Conservation (phyloP, 2,888 invertebrate genomes). For the Cantharis rustica region DNA sequence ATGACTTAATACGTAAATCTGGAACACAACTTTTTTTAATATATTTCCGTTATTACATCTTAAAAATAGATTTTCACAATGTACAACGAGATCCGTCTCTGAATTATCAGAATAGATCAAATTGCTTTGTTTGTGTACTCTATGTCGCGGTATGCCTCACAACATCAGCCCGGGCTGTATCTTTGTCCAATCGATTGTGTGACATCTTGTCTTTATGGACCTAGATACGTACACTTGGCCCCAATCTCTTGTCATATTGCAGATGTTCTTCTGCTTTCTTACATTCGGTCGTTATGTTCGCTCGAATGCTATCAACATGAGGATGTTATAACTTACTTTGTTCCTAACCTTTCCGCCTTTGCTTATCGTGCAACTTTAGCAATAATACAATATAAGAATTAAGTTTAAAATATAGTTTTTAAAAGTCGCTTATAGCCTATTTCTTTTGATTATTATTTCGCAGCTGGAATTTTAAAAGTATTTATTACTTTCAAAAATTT, state of each 20-base stretch:
- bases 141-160: slow-evolving; percentile 47
- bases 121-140: slow-evolving; percentile 54
- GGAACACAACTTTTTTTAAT: not conserved
- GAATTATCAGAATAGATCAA: slow-evolving; percentile 42
- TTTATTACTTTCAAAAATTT: not conserved
- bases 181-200: slow-evolving; percentile 55
- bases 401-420: not conserved
- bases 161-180: slow-evolving; percentile 51
- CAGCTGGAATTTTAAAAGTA: not conserved
- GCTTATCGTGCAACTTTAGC: slow-evolving; percentile 1
- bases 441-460: not conserved
- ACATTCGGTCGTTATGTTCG: slow-evolving; percentile 30
- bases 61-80: slow-evolving; percentile 3
- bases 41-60: not conserved
- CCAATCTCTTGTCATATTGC: slow-evolving; percentile 48
- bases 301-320: slow-evolving; percentile 22
- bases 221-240: slow-evolving; percentile 46
- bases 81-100: slow-evolving; percentile 21
- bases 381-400: not conserved
- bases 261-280: slow-evolving; percentile 39
- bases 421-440: not conserved
- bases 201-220: slow-evolving; percentile 56
- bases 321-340: slow-evolving; percentile 25
- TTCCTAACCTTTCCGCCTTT: slow-evolving; percentile 8
- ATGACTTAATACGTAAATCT: not conserved